Percentiles rank a stretch among this genome's conserved stretches.
Conservation (phyloP, 1,140 invertebrate species). For the Chironomus tepperi region DNA sequence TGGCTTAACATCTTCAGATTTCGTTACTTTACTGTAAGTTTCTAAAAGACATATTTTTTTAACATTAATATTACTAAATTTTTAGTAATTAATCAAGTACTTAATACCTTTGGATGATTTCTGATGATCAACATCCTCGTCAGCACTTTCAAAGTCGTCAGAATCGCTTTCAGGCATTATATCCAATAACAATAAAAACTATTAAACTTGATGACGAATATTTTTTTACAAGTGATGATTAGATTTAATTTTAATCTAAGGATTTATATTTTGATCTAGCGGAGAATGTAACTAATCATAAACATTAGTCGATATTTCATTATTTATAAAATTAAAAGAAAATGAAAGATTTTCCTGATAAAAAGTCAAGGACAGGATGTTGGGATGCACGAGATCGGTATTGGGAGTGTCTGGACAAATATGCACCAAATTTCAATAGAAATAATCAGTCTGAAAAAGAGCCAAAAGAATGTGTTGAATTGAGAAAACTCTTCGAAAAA, state of each 20-base stretch:
- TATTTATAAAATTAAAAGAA: background rate
- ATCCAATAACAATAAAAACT: background rate
- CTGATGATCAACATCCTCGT: conserved; percentile 44
- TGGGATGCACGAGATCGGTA: conserved; percentile 78
- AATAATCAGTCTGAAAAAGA: conserved; percentile 37
- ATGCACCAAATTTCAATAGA: conserved; percentile 43
- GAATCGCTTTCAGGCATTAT: conserved; percentile 60
- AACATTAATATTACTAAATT: background rate
- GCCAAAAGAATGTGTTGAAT: conserved; percentile 55
- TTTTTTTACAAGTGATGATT: too few relatives aligned
- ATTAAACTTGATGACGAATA: too few relatives aligned
- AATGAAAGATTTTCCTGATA: conserved; percentile 54
- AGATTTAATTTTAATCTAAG: too few relatives aligned
- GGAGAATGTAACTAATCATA: too few relatives aligned
- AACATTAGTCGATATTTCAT: too few relatives aligned
- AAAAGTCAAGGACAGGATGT: conserved; percentile 69
- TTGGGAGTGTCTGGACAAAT: conserved; percentile 79
- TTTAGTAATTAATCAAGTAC: background rate
- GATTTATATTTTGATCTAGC: too few relatives aligned
- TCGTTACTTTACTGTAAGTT: background rate
- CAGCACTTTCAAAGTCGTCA: conserved; percentile 61
- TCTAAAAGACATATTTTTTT: background rate
- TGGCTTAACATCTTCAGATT: conserved; percentile 29
- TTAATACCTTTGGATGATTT: conserved; percentile 19
- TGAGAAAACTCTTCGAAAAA: conserved; percentile 70